Evolutionary conservation across 2,888 invertebrate genomes (phyloP).

Genomic region (Eustalomyia histrio): DNA sequence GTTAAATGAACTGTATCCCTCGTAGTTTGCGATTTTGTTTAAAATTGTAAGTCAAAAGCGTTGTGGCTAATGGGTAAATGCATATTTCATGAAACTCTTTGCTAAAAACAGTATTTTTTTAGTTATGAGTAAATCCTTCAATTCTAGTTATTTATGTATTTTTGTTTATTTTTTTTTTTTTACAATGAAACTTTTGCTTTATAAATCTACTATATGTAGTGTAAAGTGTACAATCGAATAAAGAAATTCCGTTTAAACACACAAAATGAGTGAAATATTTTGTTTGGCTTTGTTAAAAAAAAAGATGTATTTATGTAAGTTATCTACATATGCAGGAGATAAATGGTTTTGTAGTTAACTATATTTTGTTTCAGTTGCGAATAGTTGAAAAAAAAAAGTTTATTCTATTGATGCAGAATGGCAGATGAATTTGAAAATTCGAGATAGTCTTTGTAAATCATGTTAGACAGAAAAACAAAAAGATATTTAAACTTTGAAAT

Average conservation of each 20-base stretch:
- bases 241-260: background rate
- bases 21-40: background rate
- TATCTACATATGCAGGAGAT: too few relatives aligned
- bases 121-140: background rate
- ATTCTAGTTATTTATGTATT: background rate
- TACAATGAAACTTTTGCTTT: background rate
- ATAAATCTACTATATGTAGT: background rate
- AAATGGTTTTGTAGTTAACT: too few relatives aligned
- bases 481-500: too few relatives aligned
- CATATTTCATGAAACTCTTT: background rate
- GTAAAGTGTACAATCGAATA: background rate
- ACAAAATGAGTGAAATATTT: background rate
- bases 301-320: too few relatives aligned
- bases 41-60: background rate
- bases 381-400: background rate
- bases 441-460: too few relatives aligned
- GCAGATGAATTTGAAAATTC: too few relatives aligned
- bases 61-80: background rate
- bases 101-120: background rate
- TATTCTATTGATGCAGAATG: too few relatives aligned
- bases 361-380: too few relatives aligned
- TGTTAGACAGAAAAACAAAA: too few relatives aligned
- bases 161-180: too few relatives aligned
- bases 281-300: background rate
- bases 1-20: too few relatives aligned